Conservation (phyloP, 2,888 invertebrate species). For the Cyclophora albipunctata region DNA sequence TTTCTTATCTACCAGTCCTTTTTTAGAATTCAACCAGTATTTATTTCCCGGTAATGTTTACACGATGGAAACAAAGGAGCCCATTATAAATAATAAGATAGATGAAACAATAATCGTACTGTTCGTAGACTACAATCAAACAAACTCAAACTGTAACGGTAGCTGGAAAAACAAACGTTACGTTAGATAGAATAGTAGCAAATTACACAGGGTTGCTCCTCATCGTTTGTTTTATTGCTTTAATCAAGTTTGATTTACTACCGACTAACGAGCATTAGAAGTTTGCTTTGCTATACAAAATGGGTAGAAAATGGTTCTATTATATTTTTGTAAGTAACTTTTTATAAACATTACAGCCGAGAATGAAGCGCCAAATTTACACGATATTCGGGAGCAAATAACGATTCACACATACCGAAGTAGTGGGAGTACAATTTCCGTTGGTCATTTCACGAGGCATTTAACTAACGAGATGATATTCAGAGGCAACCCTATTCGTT, state of each 20-base stretch:
- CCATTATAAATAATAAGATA: too few species aligned
- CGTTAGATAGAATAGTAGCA: constrained; percentile 28
- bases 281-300: too few species aligned
- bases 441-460: constrained; percentile 33
- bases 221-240: neutral
- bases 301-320: too few species aligned
- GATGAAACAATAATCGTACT: neutral
- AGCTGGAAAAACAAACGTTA: constrained; percentile 59
- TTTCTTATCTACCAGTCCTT: too few species aligned
- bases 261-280: too few species aligned
- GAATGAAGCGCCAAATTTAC: neutral
- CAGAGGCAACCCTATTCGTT: constrained; percentile 50
- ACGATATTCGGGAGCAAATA: too few species aligned
- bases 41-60: too few species aligned
- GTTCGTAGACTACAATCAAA: constrained; percentile 44
- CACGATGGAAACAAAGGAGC: too few species aligned
- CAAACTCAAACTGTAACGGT: constrained; percentile 49
- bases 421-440: constrained; percentile 21
- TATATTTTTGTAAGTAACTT: too few species aligned
- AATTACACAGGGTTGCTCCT: constrained; percentile 22
- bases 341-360: too few species aligned
- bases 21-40: too few species aligned
- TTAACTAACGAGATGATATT: constrained; percentile 41
- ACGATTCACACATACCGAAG: neutral
- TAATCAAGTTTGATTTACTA: too few species aligned